Conservation (phyloP, 23 tunicate genomes). For the Clavelina lepadiformis region DNA sequence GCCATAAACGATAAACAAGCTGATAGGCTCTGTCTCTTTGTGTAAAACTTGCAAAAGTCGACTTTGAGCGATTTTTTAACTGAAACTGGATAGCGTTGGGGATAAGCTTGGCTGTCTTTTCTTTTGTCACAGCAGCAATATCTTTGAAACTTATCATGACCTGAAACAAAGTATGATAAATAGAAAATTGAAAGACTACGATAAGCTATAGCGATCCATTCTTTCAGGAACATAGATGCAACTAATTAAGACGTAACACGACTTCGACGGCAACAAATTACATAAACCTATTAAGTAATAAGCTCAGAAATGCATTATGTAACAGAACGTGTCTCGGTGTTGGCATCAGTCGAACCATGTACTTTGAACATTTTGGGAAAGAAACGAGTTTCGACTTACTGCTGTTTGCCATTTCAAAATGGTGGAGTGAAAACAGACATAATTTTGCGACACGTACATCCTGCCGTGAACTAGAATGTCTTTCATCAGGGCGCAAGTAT, state of each 20-base stretch:
- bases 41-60: slow-evolving; percentile 94
- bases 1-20: slow-evolving; percentile 50
- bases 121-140: slow-evolving; percentile 64
- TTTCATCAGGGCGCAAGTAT: slow-evolving; percentile 83
- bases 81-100: slow-evolving; percentile 94
- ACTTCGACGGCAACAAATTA: no score
- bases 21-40: slow-evolving; percentile 81
- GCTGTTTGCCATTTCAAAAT: slow-evolving; percentile 88
- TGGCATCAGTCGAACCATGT: not conserved
- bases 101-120: slow-evolving; percentile 78
- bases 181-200: no score
- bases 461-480: slow-evolving; percentile 99
- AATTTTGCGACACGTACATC: slow-evolving; percentile 87
- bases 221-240: no score
- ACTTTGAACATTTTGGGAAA: not conserved
- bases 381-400: slow-evolving; percentile 21
- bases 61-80: slow-evolving; percentile 29
- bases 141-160: slow-evolving; percentile 60
- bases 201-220: no score
- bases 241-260: no score
- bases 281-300: not conserved
- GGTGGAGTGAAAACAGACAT: slow-evolving; percentile 93
- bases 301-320: not conserved
- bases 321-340: not conserved
- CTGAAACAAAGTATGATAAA: no score